A percentile compares a stretch with the other conserved stretches of the same genome.
These are phyloP conservation scores for Lytechinus pictus DNA, from an alignment of 35 echinoderm and acorn worm species.

Conservation along the genomic window DNA sequence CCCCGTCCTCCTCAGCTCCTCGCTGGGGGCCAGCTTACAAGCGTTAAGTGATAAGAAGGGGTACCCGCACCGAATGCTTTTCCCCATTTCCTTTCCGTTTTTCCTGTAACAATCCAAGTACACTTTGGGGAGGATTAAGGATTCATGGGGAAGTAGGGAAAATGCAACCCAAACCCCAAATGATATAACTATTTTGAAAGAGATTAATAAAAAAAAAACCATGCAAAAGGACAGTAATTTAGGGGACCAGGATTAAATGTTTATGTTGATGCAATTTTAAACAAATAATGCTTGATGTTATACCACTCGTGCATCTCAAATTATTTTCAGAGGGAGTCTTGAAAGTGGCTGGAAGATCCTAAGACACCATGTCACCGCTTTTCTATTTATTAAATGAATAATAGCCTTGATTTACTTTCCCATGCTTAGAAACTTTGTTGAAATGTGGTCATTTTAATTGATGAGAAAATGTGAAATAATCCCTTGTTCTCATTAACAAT, in stretches of 20 bases:
- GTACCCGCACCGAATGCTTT: neutral
- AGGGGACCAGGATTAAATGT: neutral
- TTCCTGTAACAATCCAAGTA: neutral
- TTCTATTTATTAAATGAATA: neutral
- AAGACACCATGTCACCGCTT: neutral
- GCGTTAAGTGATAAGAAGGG: slow-evolving; percentile 21
- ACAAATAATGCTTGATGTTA: neutral
- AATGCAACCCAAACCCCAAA: neutral
- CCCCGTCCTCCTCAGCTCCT: slow-evolving; percentile 7
- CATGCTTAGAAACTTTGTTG: neutral
- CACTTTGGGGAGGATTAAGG: neutral
- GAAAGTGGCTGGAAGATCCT: neutral
- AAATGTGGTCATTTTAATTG: neutral
- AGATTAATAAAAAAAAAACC: neutral
- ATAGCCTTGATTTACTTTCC: neutral
- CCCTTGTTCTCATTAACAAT: neutral
- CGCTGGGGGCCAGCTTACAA: slow-evolving; percentile 80
- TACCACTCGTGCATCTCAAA: neutral
- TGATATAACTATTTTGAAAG: neutral
- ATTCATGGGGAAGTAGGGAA: neutral
- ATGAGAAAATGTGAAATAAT: neutral
- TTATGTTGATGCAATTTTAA: neutral
- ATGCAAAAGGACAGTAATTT: neutral
- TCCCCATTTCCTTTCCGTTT: neutral
- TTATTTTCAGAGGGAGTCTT: neutral